These are phyloP conservation scores for Donacobius atricapilla DNA, from an alignment of 2,113 vertebrate species.

Conservation along the genomic window DNA sequence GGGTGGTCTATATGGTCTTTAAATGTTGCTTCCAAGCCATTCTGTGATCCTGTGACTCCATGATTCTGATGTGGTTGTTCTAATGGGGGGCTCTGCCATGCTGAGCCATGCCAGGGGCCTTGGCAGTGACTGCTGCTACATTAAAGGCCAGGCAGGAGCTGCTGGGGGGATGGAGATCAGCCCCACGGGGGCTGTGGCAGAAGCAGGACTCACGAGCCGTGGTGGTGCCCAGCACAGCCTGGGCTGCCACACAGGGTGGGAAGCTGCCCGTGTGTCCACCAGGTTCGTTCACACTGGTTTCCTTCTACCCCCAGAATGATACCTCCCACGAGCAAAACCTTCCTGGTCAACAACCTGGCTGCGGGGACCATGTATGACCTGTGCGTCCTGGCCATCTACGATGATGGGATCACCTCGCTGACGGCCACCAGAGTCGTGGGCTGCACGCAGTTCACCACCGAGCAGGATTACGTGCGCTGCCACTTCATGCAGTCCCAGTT, in stretches of 20 bases:
- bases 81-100: background rate
- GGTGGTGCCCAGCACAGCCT: rapidly evolving
- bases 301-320: conserved; percentile 88
- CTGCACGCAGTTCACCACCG: conserved; percentile 93
- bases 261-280: background rate
- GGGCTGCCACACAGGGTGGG: background rate
- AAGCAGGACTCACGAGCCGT: rapidly evolving
- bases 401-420: conserved; percentile 93
- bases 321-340: conserved; percentile 96
- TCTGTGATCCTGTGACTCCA: background rate
- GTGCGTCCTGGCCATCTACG: conserved; percentile 96
- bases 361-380: conserved; percentile 93
- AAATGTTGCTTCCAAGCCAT: background rate
- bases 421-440: conserved; percentile 95
- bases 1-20: background rate
- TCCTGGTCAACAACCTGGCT: conserved; percentile 96
- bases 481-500: conserved; percentile 99
- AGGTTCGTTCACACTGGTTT: conserved; percentile 16
- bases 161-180: background rate
- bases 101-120: background rate
- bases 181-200: rapidly evolving
- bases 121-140: background rate
- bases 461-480: conserved; percentile 96
- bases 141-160: background rate
- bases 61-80: background rate